Conservation (phyloP, 2,888 invertebrate species). For the Anagyrus pseudococci region DNA sequence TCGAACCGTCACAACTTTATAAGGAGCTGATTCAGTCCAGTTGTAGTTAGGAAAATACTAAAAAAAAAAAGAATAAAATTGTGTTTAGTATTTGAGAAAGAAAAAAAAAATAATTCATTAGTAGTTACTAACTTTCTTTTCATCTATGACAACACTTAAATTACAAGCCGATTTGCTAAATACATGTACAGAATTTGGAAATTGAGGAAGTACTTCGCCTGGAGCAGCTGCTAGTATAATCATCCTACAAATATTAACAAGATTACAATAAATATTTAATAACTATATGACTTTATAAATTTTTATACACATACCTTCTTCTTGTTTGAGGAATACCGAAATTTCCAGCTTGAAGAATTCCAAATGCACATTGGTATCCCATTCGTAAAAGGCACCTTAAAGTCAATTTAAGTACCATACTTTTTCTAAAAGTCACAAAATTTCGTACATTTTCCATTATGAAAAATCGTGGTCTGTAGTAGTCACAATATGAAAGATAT, state of each 20-base stretch:
- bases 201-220: constrained; percentile 74
- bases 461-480: constrained; percentile 82
- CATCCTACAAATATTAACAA: constrained; percentile 59
- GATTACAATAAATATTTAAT: constrained; percentile 7
- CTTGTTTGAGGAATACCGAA: constrained; percentile 86
- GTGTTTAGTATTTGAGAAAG: background rate
- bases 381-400: constrained; percentile 78
- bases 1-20: constrained; percentile 77
- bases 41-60: constrained; percentile 63
- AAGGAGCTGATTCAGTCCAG: constrained; percentile 76
- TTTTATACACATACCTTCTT: constrained; percentile 63
- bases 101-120: background rate
- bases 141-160: constrained; percentile 68
- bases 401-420: constrained; percentile 82
- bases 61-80: constrained; percentile 3
- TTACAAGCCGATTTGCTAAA: constrained; percentile 76
- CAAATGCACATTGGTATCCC: constrained; percentile 89
- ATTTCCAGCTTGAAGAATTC: constrained; percentile 84
- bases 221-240: constrained; percentile 85
- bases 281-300: background rate
- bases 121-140: constrained; percentile 64
- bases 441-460: constrained; percentile 86
- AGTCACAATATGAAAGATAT: constrained; percentile 85
- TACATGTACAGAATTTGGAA: constrained; percentile 81
- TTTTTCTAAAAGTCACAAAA: constrained; percentile 82